A percentile compares a stretch with the other conserved stretches of the same genome.
phyloP scores from a whole-genome alignment of 2,113 vertebrate species.

The Calypte anna region DNA sequence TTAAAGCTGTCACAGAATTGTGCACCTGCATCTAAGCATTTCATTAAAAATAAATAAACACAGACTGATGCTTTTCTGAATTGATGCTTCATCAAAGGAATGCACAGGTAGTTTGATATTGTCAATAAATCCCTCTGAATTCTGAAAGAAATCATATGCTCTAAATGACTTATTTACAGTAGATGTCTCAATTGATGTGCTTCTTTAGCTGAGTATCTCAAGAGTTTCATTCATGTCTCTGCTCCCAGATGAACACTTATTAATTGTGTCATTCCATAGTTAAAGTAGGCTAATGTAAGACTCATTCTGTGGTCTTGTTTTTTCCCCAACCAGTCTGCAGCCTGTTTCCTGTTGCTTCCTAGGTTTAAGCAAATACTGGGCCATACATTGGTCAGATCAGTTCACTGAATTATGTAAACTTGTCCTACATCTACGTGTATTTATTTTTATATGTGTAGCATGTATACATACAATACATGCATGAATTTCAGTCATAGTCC shows the following conservation, averaged over 20 bases:
- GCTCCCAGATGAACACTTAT: not conserved
- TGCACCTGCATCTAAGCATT: slow-evolving; percentile 14
- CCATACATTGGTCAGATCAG: not conserved
- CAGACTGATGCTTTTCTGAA: not conserved
- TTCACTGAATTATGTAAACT: not conserved
- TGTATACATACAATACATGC: not conserved
- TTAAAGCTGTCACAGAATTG: slow-evolving; percentile 25
- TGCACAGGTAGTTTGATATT: not conserved
- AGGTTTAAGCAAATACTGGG: not conserved
- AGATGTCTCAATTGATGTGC: not conserved
- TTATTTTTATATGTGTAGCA: not conserved
- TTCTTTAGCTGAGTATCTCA: not conserved
- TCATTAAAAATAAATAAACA: slow-evolving; percentile 38
- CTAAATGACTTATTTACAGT: not conserved
- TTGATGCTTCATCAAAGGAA: slow-evolving; percentile 1
- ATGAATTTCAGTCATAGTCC: not conserved
- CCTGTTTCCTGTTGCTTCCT: not conserved
- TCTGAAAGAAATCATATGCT: not conserved
- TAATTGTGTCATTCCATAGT: not conserved
- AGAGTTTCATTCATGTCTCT: not conserved
- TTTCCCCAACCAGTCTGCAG: not conserved
- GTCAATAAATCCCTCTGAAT: not conserved
- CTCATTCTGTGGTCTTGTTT: not conserved
- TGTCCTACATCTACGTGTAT: not conserved
- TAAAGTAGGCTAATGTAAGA: not conserved